Evolutionary conservation across 2,888 invertebrate genomes (phyloP).

Genomic region (Glaucopsyche alexis): DNA sequence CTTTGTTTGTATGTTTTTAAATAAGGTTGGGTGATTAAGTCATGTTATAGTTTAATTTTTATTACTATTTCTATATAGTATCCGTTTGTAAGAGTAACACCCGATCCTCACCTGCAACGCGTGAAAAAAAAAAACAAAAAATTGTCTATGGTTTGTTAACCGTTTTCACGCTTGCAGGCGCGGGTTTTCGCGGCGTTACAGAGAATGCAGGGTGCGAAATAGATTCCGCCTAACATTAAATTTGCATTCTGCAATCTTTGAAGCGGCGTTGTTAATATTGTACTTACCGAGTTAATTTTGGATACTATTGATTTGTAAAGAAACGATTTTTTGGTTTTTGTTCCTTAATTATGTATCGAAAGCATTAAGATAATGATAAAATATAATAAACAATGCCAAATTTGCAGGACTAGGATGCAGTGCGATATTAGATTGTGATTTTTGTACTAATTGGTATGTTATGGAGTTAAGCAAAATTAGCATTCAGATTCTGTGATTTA

Average conservation of each 20-base stretch:
- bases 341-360: slow-evolving; percentile 78
- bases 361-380: slow-evolving; percentile 72
- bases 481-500: slow-evolving; percentile 72
- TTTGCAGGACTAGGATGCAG: slow-evolving; percentile 59
- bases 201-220: slow-evolving; percentile 70
- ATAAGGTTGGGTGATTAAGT: slow-evolving; percentile 74
- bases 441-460: slow-evolving; percentile 68
- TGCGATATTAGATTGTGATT: slow-evolving; percentile 67
- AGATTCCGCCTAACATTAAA: slow-evolving; percentile 78
- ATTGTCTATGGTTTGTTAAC: slow-evolving; percentile 27
- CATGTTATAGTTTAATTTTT: slow-evolving; percentile 77
- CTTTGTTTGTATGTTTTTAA: slow-evolving; percentile 71
- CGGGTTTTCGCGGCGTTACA: slow-evolving; percentile 60
- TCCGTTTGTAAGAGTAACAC: slow-evolving; percentile 64
- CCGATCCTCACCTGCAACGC: slow-evolving; percentile 52
- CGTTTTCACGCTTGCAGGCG: slow-evolving; percentile 40
- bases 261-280: slow-evolving; percentile 65
- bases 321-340: slow-evolving; percentile 76
- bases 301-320: slow-evolving; percentile 72
- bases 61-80: slow-evolving; percentile 71
- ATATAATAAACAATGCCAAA: slow-evolving; percentile 70
- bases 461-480: slow-evolving; percentile 54
- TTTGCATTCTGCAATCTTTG: slow-evolving; percentile 73
- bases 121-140: slow-evolving; percentile 25
- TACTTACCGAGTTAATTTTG: slow-evolving; percentile 65